Conservation (phyloP, 2,113 vertebrate species). For the Piprites chloris region DNA sequence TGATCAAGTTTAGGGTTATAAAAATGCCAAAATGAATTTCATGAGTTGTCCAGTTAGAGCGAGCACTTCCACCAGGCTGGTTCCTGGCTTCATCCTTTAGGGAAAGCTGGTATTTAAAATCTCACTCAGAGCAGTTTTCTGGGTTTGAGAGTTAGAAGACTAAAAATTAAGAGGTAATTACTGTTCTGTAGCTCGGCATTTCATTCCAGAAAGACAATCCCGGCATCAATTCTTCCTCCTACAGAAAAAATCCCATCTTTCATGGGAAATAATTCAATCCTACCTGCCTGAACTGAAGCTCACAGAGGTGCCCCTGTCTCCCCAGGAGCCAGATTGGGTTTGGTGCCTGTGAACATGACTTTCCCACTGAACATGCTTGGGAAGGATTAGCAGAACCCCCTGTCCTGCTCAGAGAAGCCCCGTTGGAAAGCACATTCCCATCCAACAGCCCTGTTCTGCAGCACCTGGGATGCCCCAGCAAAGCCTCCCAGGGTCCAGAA, state of each 20-base stretch:
- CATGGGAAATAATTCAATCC: background rate
- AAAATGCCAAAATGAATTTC: background rate
- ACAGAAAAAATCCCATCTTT: background rate
- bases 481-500: background rate
- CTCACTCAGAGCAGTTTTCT: background rate
- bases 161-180: background rate
- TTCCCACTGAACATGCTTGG: background rate
- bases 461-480: background rate
- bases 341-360: background rate
- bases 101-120: background rate
- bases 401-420: background rate
- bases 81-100: background rate
- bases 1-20: background rate
- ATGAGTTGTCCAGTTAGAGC: background rate
- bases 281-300: background rate
- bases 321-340: background rate
- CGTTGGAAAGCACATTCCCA: background rate
- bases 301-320: background rate
- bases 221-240: background rate
- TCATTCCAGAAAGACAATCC: background rate
- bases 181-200: background rate
- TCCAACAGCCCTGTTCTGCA: background rate
- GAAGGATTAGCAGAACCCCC: background rate
- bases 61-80: background rate
- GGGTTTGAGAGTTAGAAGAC: background rate